Evolutionary conservation across 2,888 invertebrate genomes (phyloP), one percentile per base, ranked within the genome.

Genomic region (Tetragnatha montana): DNA sequence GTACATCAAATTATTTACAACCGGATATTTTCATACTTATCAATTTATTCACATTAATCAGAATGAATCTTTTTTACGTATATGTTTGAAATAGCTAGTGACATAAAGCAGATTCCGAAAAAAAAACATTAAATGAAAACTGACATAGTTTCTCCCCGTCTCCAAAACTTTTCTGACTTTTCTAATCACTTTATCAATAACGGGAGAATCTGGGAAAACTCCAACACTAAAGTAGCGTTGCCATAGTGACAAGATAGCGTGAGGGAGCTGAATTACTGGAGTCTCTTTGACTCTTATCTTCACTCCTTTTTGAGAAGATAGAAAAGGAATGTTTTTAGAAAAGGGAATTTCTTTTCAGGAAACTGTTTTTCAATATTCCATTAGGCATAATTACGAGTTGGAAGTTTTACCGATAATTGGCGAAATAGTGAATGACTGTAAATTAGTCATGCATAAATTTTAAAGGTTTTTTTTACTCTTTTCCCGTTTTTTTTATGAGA

Each of bases 181-280:
- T 60, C 60, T 60, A 60, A 60, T 60, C 60, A 60, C 17, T 8
- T 60, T 10, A 60, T 60, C 60, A 60, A 60, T 60, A 60, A 17
- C 4, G 12, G 60, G 60, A 60, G 60, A 35, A 35, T 35, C 35
- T 60, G 4, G 60, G 60, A 17, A 60, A 21, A 8, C 17, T 74
- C 22, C 74, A 74, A 74, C n/a, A 74, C 74, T 17, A 74, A 74
- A 74, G 35, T 74, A 3, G 47, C 19, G 19, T 74, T n/a, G 12
- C 74, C 3, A 17, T 47, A 35, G 60, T 17, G 17, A 60, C 60
- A 60, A 60, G 60, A 60, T 60, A 60, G 12, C 60, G 60, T 60
- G 60, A 60, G 60, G 60, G 60, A 60, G 4, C 60, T 60, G 17
- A 60, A 60, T 60, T 60, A 60, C 60, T 60, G 14, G 60, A 60